A percentile compares a stretch with the other conserved stretches of the same genome.
Evolutionary conservation across 2,797 vertebrate genomes (phyloP).

Genomic region (Malacoraja senta): DNA sequence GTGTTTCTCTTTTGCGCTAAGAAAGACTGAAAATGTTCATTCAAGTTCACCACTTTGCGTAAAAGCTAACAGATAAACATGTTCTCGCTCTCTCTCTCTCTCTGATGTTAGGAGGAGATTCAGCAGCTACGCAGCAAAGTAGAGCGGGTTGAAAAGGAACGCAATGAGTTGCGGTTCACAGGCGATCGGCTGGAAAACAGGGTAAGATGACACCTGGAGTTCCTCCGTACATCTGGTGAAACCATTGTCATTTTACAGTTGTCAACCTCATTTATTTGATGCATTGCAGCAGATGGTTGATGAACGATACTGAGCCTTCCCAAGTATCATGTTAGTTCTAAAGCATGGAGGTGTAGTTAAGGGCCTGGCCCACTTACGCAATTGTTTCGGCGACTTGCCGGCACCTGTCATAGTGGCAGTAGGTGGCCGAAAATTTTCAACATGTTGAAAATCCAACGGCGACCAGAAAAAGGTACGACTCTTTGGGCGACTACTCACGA

Average conservation of each 20-base stretch:
- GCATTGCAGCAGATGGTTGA: not conserved
- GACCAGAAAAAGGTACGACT: too few species aligned
- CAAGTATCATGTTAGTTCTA: not conserved
- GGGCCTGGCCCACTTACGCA: too few species aligned
- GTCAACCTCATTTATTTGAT: not conserved
- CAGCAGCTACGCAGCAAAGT: slow-evolving; percentile 81
- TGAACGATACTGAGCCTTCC: not conserved
- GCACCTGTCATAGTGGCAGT: too few species aligned
- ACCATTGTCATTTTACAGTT: not conserved
- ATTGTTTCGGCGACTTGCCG: too few species aligned
- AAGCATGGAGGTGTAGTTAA: too few species aligned
- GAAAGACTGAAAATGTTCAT: not conserved
- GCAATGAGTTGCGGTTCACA: slow-evolving; percentile 85
- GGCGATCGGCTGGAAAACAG: slow-evolving; percentile 83
- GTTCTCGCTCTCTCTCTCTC: slow-evolving; percentile 1
- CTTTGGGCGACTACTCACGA: too few species aligned
- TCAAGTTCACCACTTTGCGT: not conserved
- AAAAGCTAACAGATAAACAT: not conserved
- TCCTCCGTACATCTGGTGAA: not conserved
- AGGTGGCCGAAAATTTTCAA: too few species aligned
- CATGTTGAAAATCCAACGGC: too few species aligned
- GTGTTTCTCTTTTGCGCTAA: not conserved
- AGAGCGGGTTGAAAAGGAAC: slow-evolving; percentile 89
- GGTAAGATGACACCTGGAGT: slow-evolving; percentile 53
- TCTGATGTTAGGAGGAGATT: slow-evolving; percentile 77